phyloP scores from a whole-genome alignment of 2,797 vertebrate species.

The Phaenicophaeus curvirostris region DNA sequence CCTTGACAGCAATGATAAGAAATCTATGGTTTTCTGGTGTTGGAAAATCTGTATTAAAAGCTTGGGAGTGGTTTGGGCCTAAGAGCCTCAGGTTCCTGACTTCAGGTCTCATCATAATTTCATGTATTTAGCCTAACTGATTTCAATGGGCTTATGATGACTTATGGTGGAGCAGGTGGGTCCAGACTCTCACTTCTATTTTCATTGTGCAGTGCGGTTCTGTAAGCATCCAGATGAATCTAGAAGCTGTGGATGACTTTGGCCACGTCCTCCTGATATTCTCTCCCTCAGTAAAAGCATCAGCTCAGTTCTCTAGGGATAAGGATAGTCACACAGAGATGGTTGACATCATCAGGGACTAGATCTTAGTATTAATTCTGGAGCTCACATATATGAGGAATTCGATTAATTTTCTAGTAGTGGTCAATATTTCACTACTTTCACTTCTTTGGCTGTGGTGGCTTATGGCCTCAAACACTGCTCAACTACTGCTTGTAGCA shows the following conservation, averaged over 20 bases:
- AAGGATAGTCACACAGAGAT: background rate
- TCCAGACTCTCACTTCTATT: background rate
- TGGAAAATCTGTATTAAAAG: background rate
- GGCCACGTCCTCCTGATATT: background rate
- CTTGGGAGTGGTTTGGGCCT: background rate
- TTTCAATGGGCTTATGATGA: background rate
- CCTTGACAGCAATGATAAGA: slow-evolving; percentile 22
- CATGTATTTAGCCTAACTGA: slow-evolving; percentile 1
- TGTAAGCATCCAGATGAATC: background rate
- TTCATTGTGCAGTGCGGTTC: background rate
- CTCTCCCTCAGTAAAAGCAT: background rate
- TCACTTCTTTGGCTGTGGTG: background rate
- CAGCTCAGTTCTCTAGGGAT: background rate
- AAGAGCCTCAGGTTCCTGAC: slow-evolving; percentile 21
- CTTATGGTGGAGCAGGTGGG: background rate
- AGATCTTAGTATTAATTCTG: background rate
- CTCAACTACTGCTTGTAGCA: background rate
- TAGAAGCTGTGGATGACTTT: background rate
- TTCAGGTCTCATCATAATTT: slow-evolving; percentile 38
- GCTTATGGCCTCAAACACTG: background rate
- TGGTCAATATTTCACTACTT: background rate
- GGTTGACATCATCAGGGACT: background rate
- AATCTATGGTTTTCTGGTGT: background rate
- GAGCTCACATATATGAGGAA: background rate
- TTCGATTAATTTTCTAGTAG: background rate